phyloP scores from a whole-genome alignment of 2,113 vertebrate genomes.

The Fulica atra region DNA sequence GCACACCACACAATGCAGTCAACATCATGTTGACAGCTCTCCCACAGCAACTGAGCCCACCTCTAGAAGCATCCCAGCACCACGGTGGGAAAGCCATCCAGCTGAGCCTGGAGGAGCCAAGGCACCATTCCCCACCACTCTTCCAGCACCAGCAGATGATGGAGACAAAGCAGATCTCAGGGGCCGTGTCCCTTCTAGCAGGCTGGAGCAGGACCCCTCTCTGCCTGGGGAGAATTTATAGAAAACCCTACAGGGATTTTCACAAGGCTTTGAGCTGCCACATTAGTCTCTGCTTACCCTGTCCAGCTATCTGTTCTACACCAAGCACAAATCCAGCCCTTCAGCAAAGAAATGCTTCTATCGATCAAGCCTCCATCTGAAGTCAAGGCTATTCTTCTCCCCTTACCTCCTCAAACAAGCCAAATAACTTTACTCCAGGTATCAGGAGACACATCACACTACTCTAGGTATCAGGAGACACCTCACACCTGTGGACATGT shows the following conservation, averaged over 20 bases:
- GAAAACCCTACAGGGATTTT: background rate
- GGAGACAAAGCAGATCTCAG: background rate
- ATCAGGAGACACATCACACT: background rate
- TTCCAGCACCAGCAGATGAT: background rate
- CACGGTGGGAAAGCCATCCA: rapidly evolving
- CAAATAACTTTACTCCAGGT: background rate
- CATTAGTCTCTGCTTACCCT: background rate
- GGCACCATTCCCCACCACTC: background rate
- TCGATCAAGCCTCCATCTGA: background rate
- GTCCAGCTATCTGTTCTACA: background rate
- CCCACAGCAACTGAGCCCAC: background rate
- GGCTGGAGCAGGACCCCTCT: background rate
- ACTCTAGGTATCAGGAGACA: background rate
- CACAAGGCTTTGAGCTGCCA: background rate
- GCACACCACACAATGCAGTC: background rate
- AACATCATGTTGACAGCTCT: rapidly evolving
- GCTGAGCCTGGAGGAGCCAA: background rate
- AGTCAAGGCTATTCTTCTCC: background rate
- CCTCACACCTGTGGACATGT: background rate
- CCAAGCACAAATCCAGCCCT: background rate
- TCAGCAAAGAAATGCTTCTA: background rate
- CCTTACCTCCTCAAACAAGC: background rate
- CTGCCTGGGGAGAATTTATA: background rate
- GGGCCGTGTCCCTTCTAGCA: background rate
- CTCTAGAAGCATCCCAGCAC: background rate